Evolutionary conservation across 2,797 vertebrate species (phyloP).

Genomic region (Paguma larvata): DNA sequence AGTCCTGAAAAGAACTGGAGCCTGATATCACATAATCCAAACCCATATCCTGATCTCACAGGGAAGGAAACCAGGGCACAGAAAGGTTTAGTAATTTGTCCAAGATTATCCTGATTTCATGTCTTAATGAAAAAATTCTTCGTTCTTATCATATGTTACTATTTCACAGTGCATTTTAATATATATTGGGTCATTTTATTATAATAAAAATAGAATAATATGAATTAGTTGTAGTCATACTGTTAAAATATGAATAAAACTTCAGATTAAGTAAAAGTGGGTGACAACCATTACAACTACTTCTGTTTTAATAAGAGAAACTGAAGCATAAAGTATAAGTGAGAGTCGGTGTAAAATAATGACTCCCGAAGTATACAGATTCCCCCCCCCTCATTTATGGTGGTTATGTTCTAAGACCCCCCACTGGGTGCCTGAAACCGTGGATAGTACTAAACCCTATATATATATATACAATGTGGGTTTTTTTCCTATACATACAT

Average conservation of each 20-base stretch:
- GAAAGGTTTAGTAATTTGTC: not conserved
- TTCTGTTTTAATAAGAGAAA: conserved; percentile 21
- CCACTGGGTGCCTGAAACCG: not conserved
- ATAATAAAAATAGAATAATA: not conserved
- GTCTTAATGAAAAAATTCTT: not conserved
- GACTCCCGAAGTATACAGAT: not conserved
- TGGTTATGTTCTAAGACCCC: not conserved
- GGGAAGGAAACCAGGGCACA: not conserved
- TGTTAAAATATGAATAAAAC: conserved; percentile 20
- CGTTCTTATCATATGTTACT: not conserved
- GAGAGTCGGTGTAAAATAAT: not conserved
- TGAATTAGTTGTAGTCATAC: not conserved
- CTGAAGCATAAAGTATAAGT: not conserved
- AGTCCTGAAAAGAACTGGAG: not conserved
- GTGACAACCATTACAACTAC: not conserved
- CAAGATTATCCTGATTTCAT: not conserved
- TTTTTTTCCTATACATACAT: not conserved
- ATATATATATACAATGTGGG: not conserved
- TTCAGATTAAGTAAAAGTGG: conserved; percentile 4
- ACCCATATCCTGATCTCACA: not conserved
- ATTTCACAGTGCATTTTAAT: not conserved
- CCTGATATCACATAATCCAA: not conserved
- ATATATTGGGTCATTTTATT: not conserved
- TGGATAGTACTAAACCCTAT: not conserved
- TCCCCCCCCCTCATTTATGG: not conserved